Evolutionary conservation across 2,797 vertebrate species (phyloP), one percentile per base, ranked within the genome.

Genomic region (Sebastes matsubarae): DNA sequence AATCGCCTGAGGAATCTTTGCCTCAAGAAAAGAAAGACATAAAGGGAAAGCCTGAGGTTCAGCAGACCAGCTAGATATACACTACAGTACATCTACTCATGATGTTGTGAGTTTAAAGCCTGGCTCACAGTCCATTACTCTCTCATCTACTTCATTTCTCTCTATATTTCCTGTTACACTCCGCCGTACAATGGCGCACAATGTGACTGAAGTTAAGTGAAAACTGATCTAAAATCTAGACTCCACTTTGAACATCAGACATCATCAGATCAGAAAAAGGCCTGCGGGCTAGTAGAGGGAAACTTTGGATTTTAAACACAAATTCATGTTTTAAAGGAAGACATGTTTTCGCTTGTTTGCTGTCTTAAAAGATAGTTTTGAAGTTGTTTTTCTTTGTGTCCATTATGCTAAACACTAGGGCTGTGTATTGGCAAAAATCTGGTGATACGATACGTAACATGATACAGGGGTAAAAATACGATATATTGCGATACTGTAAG

Each of bases 1-100:
- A 76, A 79, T 68, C 67, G 64, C 88, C 83, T 38, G 67, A 87
- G 86, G 83, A 86, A 75, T 71, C 38, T 59, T 79, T 36, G 79
- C 80, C 73, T 86, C 50, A 25, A 81, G 64, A 36, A 36, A 66
- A 58, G 61, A 65, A 75, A 59, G 24, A 59, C 69, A 69, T 42
- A 38, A 83, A 77, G 16, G 55, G 75, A 70, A 70, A 65, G 42
- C 74, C 55, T 6, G 42, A 55, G 77, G 50, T 75, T 83, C 64
- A 75, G 67, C 59, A 46, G 68, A 79, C 29, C 68, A 57, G 77
- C 79, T 30, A 75, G 75, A 75, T 60, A 29, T 68, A 32, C 27
- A 54, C 68, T 54, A 38, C 52, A 54, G 52, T 12, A 54, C 67
- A 67, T 61, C 65, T 42, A 22, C 68, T 82, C 78, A 38, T 38